A percentile compares a stretch with the other conserved stretches of the same genome.
Conservation (phyloP, 2,113 vertebrate genomes). For the Sinocyclocheilus grahami region DNA sequence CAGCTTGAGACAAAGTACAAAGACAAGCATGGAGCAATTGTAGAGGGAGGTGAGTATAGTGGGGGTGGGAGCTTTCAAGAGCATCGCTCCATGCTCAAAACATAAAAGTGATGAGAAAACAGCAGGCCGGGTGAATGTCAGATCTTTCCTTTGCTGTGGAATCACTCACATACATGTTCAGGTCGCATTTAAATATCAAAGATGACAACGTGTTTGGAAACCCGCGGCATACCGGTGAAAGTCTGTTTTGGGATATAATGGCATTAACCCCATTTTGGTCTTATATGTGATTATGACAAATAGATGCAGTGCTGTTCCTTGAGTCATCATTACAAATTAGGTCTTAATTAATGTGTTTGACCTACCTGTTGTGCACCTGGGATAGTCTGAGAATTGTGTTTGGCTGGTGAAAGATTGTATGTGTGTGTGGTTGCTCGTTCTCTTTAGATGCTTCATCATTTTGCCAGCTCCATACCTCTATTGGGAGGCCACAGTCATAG, state of each 20-base stretch:
- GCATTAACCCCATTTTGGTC: constrained; percentile 1
- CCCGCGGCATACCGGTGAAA: constrained; percentile 57
- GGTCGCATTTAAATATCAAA: constrained; percentile 75
- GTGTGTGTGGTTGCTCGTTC: not conserved
- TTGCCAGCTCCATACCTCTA: constrained; percentile 3
- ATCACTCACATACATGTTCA: constrained; percentile 59
- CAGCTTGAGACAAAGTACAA: not conserved
- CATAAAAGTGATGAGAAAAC: constrained; percentile 56
- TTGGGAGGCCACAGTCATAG: not conserved
- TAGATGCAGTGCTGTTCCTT: not conserved
- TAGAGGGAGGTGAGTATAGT: not conserved
- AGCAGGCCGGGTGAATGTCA: constrained; percentile 51
- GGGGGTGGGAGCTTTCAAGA: constrained; percentile 12
- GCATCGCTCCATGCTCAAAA: constrained; percentile 32
- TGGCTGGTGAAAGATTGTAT: constrained; percentile 3
- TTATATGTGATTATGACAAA: not conserved
- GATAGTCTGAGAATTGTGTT: not conserved
- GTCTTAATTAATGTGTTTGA: constrained; percentile 18
- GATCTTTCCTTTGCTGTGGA: constrained; percentile 52
- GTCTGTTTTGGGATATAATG: not conserved
- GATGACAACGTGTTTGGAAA: constrained; percentile 55
- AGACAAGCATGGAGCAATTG: not conserved
- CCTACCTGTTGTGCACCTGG: constrained; percentile 34
- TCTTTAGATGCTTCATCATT: not conserved
- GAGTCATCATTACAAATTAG: not conserved